Base-by-base conservation (phyloP, 2,888 invertebrate genomes). In the Melolontha melolontha region DNA sequence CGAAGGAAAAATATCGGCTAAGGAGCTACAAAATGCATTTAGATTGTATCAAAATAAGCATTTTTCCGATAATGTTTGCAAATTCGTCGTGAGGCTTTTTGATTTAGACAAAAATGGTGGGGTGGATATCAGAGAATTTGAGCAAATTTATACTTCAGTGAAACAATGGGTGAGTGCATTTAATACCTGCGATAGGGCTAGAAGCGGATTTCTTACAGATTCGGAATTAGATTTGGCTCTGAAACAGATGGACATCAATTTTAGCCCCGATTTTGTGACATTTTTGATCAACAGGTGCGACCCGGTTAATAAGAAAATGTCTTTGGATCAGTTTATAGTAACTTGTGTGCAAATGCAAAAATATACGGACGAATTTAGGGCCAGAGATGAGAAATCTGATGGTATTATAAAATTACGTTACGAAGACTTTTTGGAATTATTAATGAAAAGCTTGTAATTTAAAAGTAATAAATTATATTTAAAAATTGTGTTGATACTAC, bases 51-150 rank as follows among this genome's bases (percentile, higher is more conserved):
- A 95, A 82, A 95, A 95, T 11, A 88, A 92, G 75, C 88, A 90
- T 69, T 94, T 94, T 81, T 94, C 94, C 2, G 91, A 93, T 75
- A 89, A 88, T 70, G 92, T 95, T 5, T 96, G 95, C 80, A 89
- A 89, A 75, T 85, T 96, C 27, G 95, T 96, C 95, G 94, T 96
- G 74, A 90, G 92, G 66, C 93, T 96, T 93, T 96, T 96, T 82
- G 95, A 96, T 79, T 89, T 89, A 75, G 93, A 95, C 78, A 90
- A 90, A 70, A 90, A 88, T 73, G 95, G 95, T 11, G 91, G 91
- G 17, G 95, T 96, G 73, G 92, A 94, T 79, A 76, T 95, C 2
- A 87, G 88, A 71, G 95, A 95, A 81, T 96, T 96, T 80, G 92
- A 93, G 80, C 91, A 93, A 76, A 86, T 96, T 14, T 96, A 92